Evolutionary conservation across 2,888 invertebrate genomes (phyloP), one percentile per base, ranked within the genome.

Genomic region (Mythimna albipuncta): DNA sequence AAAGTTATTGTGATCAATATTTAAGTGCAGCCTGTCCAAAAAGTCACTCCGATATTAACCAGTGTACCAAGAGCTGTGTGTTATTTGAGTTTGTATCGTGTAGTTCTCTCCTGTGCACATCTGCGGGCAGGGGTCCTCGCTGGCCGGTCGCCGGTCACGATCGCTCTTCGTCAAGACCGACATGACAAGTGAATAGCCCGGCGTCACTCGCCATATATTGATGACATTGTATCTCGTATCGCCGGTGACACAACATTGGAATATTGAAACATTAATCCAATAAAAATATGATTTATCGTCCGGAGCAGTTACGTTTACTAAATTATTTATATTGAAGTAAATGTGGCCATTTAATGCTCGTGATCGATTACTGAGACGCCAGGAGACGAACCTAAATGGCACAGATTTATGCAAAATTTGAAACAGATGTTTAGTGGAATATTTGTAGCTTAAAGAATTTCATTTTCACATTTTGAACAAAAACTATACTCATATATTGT

Each of bases 221-320:
- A 83, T 76, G 85, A 81, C 64, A 73, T 83, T 82, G 81, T 76
- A 66, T 54, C 66, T 63, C 70, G 75, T 64, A 76, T 67, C 70
- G 62, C 57, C 32, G 50, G 41, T 61, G 76, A 69, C 79, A 75
- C 67, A 58, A 80, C 64, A 70, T 67, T 70, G 77, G 68, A 61
- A 75, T 76, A 75, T 75, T 85, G 72, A 75, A 75, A 82, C 59
- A 74, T 64, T 77, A 64, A 82, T 82, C 73, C 75, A 81, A 84
- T 82, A 84, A 75, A 81, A 72, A 68, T 77, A 69, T 85, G 84
- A 85, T 84, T 85, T 71, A 85, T 84, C 69, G 80, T 13, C 57
- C n/a, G 35, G n/a, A 44, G 62, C 72, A 72, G 72, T 72, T 67
- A 72, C 75, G 70, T 68, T 54, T 58, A 59, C 65, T 62, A 75